phyloP scores from a whole-genome alignment of 2,797 vertebrate genomes.

The Neostethus bicornis region DNA sequence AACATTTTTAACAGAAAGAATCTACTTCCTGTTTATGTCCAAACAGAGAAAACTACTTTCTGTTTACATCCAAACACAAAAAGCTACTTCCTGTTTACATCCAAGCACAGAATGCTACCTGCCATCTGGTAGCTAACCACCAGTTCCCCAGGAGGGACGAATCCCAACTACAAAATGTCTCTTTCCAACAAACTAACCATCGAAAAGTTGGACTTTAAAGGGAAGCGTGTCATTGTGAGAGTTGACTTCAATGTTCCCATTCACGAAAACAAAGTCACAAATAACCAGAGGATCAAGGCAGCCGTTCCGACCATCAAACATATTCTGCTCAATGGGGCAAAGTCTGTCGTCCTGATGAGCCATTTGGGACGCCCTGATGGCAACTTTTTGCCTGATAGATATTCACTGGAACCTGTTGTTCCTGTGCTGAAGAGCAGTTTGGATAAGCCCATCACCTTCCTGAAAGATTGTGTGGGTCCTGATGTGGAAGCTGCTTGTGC shows the following conservation, averaged over 20 bases:
- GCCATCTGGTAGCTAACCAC: too few relatives aligned
- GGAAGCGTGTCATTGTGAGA: constrained; percentile 94
- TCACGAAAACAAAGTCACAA: constrained; percentile 98
- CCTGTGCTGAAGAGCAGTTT: constrained; percentile 90
- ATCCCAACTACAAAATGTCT: constrained; percentile 92
- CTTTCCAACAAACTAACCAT: constrained; percentile 95
- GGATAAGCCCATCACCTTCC: constrained; percentile 89
- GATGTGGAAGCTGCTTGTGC: constrained; percentile 92
- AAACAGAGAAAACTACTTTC: too few relatives aligned
- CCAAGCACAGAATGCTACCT: too few relatives aligned
- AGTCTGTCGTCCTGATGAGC: constrained; percentile 96
- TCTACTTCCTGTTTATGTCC: too few relatives aligned
- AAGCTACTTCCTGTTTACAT: too few relatives aligned
- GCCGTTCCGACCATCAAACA: constrained; percentile 93
- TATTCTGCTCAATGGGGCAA: constrained; percentile 93
- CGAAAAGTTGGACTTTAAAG: constrained; percentile 93
- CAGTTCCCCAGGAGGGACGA: too few relatives aligned
- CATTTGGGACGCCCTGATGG: constrained; percentile 95
- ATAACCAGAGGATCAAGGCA: constrained; percentile 98
- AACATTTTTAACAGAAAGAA: too few relatives aligned
- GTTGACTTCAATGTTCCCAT: constrained; percentile 99
- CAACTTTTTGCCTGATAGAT: constrained; percentile 93
- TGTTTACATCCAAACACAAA: too few relatives aligned
- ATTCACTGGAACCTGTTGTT: constrained; percentile 88
- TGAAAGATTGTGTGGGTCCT: constrained; percentile 94